Evolutionary conservation across 2,797 vertebrate genomes (phyloP).

Genomic region (Chloroceryle inda): DNA sequence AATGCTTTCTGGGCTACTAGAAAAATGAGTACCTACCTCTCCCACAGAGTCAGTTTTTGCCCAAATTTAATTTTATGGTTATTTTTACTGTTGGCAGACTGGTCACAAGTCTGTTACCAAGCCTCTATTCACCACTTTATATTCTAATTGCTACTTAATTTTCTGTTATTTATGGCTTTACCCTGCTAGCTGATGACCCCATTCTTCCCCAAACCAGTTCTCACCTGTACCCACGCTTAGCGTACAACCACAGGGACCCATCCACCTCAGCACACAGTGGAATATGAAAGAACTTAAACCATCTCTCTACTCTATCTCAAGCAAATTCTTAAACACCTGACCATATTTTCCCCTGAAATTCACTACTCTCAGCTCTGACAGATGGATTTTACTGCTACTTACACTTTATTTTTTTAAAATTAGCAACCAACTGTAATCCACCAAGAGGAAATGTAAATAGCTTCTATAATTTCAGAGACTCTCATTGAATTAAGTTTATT

Average conservation of each 20-base stretch:
- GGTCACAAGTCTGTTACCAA: background rate
- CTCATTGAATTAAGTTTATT: background rate
- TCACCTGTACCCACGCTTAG: background rate
- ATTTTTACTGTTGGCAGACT: background rate
- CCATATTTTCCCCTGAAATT: background rate
- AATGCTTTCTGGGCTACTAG: background rate
- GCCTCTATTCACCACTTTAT: background rate
- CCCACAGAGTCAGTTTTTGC: background rate
- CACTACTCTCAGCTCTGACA: background rate
- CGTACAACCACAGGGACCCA: background rate
- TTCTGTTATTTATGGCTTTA: background rate
- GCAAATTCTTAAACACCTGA: background rate
- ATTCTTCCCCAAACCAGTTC: background rate
- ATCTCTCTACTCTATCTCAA: background rate
- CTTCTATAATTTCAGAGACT: background rate
- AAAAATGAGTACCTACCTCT: background rate
- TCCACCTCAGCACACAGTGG: background rate
- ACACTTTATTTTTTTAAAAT: background rate
- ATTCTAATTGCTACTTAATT: background rate
- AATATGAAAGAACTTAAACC: background rate
- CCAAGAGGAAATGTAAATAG: background rate
- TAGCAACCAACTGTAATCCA: background rate
- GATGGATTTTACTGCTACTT: background rate
- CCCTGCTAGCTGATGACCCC: accelerated
- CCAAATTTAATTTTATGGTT: background rate